phyloP scores from a whole-genome alignment of 2,888 invertebrate genomes.

The Patella ulyssiponensis region DNA sequence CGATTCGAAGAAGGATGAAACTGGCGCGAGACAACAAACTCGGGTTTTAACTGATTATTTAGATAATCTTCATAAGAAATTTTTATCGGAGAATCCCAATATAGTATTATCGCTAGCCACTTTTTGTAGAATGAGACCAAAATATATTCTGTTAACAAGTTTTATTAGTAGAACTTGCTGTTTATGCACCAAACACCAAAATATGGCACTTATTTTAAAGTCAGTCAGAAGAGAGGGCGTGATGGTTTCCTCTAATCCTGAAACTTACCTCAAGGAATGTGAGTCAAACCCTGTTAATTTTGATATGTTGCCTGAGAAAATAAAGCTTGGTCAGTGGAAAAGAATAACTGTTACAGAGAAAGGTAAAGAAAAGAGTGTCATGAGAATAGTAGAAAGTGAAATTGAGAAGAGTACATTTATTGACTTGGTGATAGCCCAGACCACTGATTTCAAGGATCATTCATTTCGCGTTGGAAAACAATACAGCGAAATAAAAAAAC shows the following conservation, averaged over 20 bases:
- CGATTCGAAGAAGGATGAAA: background rate
- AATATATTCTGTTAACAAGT: background rate
- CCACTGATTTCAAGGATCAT: constrained; percentile 30
- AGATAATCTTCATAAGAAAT: background rate
- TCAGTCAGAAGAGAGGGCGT: too few species aligned
- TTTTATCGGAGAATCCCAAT: background rate
- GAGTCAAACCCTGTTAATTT: too few species aligned
- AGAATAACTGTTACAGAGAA: constrained; percentile 15
- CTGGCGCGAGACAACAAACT: background rate
- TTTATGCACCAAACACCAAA: too few species aligned
- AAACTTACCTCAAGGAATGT: too few species aligned
- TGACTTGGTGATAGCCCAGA: background rate
- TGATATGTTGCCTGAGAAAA: background rate
- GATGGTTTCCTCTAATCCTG: too few species aligned
- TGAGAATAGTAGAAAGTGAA: constrained; percentile 14
- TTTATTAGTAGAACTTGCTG: background rate
- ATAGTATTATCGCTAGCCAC: background rate
- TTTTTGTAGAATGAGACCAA: too few species aligned
- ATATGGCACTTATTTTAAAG: too few species aligned
- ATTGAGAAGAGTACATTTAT: constrained; percentile 18
- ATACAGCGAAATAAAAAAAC: constrained; percentile 27
- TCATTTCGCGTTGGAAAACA: constrained; percentile 24
- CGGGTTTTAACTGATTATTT: background rate
- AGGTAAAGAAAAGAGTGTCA: constrained; percentile 15
- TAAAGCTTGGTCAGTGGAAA: constrained; percentile 22